Evolutionary conservation across 2,113 vertebrate genomes (phyloP).

Genomic region (Physeter macrocephalus): DNA sequence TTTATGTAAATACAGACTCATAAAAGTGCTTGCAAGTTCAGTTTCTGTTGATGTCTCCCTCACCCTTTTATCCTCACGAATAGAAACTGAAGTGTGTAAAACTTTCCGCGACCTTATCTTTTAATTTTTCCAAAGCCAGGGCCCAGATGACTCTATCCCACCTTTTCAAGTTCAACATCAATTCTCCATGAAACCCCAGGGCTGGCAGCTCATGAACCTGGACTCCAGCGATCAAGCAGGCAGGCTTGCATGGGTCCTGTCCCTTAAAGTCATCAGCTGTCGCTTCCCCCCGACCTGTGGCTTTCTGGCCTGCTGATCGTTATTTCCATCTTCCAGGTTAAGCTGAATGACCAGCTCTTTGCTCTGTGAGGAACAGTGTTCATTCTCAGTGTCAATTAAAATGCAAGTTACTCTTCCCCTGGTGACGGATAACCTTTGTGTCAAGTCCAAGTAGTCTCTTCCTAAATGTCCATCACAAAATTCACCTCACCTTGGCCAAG

Average conservation of each 20-base stretch:
- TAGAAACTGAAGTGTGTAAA: background rate
- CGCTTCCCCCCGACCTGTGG: background rate
- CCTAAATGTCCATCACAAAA: background rate
- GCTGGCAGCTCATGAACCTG: background rate
- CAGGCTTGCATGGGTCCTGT: too few species aligned
- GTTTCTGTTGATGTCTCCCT: background rate
- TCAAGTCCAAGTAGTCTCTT: background rate
- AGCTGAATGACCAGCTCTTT: background rate
- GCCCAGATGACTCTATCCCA: background rate
- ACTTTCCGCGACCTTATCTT: background rate
- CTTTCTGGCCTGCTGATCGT: background rate
- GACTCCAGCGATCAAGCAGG: background rate
- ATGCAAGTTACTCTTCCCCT: background rate
- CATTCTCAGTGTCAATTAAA: background rate
- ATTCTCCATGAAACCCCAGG: background rate
- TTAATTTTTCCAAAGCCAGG: background rate
- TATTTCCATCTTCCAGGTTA: background rate
- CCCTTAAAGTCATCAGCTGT: background rate
- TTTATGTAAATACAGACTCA: background rate
- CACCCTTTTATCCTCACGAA: background rate
- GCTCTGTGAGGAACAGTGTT: rapidly evolving
- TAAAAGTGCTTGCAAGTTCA: background rate
- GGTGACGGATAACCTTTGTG: background rate
- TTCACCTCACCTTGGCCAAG: background rate
- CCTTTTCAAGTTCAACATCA: background rate